Percentiles rank a stretch among this genome's conserved stretches.
Conservation (phyloP, 92 coral and sea anemone genomes). For the Porites rus region DNA sequence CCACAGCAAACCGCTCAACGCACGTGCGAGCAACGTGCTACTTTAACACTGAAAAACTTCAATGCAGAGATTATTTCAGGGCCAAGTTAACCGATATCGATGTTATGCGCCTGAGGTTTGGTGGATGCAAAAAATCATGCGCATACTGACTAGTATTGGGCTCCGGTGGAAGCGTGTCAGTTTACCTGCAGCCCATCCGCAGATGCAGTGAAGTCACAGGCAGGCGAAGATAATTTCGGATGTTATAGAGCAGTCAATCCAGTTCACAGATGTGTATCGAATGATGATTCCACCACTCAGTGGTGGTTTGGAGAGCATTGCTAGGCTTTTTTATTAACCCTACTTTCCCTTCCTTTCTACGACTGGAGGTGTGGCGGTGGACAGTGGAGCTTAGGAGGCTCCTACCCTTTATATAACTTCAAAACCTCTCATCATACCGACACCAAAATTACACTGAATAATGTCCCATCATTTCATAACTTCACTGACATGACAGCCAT, state of each 20-base stretch:
- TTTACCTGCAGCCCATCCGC: background rate
- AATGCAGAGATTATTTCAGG: slow-evolving; percentile 51
- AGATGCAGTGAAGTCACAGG: background rate
- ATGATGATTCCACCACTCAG: slow-evolving; percentile 39
- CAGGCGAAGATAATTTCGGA: slow-evolving; percentile 49
- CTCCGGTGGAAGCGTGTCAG: no score
- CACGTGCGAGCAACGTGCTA: slow-evolving; percentile 59
- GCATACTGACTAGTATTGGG: slow-evolving; percentile 12
- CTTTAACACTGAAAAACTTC: slow-evolving; percentile 46
- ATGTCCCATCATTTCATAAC: no score
- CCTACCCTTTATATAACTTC: no score
- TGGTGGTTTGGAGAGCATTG: slow-evolving; percentile 48
- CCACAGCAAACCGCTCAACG: slow-evolving; percentile 30
- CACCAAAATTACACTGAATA: no score
- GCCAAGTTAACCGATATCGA: slow-evolving; percentile 40
- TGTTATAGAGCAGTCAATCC: slow-evolving; percentile 15
- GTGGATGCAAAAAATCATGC: slow-evolving; percentile 38
- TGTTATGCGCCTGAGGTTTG: background rate
- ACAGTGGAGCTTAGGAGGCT: background rate
- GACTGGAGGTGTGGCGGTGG: background rate
- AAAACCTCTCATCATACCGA: no score
- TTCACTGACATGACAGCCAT: no score
- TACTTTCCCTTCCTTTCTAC: background rate
- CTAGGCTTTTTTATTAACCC: no score
- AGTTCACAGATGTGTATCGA: slow-evolving; percentile 41